These are phyloP conservation scores for Calidris pugnax DNA, from an alignment of 2,113 vertebrate genomes.

Conservation along the genomic window DNA sequence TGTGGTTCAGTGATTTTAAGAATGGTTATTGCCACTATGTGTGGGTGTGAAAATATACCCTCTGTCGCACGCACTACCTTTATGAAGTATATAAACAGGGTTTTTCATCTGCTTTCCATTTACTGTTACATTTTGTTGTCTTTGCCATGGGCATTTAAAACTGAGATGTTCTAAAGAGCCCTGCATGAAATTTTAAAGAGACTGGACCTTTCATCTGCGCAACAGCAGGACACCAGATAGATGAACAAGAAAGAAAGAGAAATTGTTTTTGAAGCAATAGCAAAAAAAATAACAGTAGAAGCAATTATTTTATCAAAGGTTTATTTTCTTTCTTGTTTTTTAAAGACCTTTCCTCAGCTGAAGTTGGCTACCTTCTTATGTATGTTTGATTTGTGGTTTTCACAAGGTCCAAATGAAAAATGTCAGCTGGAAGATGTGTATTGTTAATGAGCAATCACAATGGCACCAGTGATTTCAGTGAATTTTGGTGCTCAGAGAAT, in stretches of 20 bases:
- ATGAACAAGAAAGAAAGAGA: slow-evolving; percentile 73
- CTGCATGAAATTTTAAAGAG: slow-evolving; percentile 83
- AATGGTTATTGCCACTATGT: background rate
- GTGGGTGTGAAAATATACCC: background rate
- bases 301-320: slow-evolving; percentile 81
- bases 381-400: slow-evolving; percentile 71
- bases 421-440: slow-evolving; percentile 61
- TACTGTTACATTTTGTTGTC: slow-evolving; percentile 77
- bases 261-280: slow-evolving; percentile 77
- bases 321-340: slow-evolving; percentile 70
- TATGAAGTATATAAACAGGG: slow-evolving; percentile 58
- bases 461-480: slow-evolving; percentile 41
- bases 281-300: slow-evolving; percentile 78
- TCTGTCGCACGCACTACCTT: background rate
- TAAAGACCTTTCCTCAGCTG: slow-evolving; percentile 58
- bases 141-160: slow-evolving; percentile 79
- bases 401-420: slow-evolving; percentile 57
- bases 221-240: slow-evolving; percentile 72
- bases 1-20: background rate
- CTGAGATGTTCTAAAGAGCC: slow-evolving; percentile 73
- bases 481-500: slow-evolving; percentile 35
- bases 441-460: slow-evolving; percentile 67
- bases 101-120: slow-evolving; percentile 74
- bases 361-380: slow-evolving; percentile 61
- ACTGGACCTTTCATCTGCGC: slow-evolving; percentile 76